phyloP scores from a whole-genome alignment of 2,888 invertebrate genomes.

The Pseudolycoriella hygida region DNA sequence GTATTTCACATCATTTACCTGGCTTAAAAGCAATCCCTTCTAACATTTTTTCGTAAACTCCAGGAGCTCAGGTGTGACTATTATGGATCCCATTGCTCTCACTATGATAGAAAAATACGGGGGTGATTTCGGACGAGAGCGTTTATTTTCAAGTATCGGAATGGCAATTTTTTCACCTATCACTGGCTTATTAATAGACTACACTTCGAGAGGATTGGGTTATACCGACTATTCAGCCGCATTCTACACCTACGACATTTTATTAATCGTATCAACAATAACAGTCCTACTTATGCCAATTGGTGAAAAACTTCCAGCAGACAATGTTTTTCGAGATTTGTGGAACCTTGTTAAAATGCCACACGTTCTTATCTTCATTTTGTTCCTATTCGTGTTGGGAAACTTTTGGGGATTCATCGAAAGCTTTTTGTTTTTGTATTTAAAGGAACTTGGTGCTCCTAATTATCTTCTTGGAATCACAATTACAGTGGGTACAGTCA shows the following conservation, averaged over 20 bases:
- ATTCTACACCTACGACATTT: conserved; percentile 63
- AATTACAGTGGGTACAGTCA: conserved; percentile 66
- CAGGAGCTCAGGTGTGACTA: conserved; percentile 52
- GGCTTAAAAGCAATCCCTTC: too few species aligned
- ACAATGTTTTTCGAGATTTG: conserved; percentile 58
- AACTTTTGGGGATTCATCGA: conserved; percentile 83
- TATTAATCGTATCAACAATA: conserved; percentile 52
- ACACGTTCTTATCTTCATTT: conserved; percentile 61
- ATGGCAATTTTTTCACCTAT: conserved; percentile 71
- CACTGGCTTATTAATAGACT: conserved; percentile 61
- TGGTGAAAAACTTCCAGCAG: conserved; percentile 58
- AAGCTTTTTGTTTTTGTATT: conserved; percentile 70
- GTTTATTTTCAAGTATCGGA: conserved; percentile 62
- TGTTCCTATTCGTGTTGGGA: conserved; percentile 65
- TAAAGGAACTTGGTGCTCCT: conserved; percentile 68
- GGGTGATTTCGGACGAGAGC: conserved; percentile 65
- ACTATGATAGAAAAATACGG: conserved; percentile 72
- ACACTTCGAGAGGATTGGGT: conserved; percentile 34
- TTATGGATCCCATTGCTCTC: conserved; percentile 76
- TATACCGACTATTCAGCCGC: conserved; percentile 76
- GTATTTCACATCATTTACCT: conserved; percentile 18
- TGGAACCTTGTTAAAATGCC: conserved; percentile 59
- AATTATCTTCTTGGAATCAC: conserved; percentile 72
- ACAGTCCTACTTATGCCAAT: conserved; percentile 62
- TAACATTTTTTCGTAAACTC: too few species aligned